These are phyloP conservation scores for Diceros bicornis DNA, from an alignment of 2,797 vertebrate genomes.

Conservation along the genomic window DNA sequence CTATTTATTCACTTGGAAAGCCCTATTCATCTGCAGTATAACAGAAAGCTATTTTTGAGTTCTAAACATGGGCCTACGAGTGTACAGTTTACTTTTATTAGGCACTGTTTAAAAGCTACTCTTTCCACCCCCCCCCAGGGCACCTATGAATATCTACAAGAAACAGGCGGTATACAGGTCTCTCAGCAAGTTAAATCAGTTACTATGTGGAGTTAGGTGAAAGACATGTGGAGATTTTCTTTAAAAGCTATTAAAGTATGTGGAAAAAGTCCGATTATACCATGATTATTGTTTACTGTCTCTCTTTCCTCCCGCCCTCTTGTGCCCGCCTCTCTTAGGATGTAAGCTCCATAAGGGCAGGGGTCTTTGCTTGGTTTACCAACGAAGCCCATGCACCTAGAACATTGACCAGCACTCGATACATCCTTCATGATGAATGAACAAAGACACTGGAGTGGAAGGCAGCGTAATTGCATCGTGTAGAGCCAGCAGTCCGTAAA, in stretches of 20 bases:
- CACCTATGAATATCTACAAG: neutral
- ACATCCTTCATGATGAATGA: neutral
- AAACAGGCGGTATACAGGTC: neutral
- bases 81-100: slow-evolving; percentile 37
- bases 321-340: neutral
- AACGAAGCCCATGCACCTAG: rapidly evolving
- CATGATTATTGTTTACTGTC: neutral
- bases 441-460: neutral
- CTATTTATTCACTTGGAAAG: neutral
- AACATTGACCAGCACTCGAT: neutral
- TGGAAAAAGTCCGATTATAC: neutral
- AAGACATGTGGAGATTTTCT: neutral
- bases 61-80: slow-evolving; percentile 14
- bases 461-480: neutral
- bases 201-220: neutral
- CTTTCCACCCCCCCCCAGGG: neutral
- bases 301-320: neutral
- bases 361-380: neutral
- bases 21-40: neutral
- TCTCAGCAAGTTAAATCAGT: slow-evolving; percentile 4
- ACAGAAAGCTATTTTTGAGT: slow-evolving; percentile 22
- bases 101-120: neutral
- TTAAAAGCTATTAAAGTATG: neutral
- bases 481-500: neutral
- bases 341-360: neutral